Conservation (phyloP, 2,113 vertebrate species). For the Hippolais icterina region DNA sequence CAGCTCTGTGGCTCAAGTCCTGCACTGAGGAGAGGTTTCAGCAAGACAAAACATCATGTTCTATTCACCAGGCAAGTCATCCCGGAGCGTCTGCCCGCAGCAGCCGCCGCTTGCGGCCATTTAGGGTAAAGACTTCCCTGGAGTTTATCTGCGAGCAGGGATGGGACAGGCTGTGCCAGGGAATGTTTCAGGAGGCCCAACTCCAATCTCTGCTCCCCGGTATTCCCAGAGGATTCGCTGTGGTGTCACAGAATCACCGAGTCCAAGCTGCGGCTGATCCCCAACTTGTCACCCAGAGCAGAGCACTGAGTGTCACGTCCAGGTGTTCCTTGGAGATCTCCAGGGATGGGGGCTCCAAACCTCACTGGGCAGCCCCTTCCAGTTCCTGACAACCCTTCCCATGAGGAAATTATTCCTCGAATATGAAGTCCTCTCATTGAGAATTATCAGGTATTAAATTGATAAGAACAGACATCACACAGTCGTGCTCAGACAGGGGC, state of each 20-base stretch:
- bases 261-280: rapidly evolving
- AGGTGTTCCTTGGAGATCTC: neutral
- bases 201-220: neutral
- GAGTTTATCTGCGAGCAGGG: neutral
- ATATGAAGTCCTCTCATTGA: rapidly evolving
- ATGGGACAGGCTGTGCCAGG: neutral
- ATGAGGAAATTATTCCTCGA: neutral
- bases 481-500: neutral
- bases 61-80: neutral
- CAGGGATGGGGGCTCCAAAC: neutral
- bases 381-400: neutral
- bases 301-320: neutral
- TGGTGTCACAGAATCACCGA: neutral
- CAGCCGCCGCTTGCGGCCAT: neutral
- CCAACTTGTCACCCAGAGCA: neutral
- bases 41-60: conserved; percentile 6
- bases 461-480: neutral
- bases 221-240: neutral
- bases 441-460: neutral
- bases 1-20: conserved; percentile 3
- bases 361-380: neutral
- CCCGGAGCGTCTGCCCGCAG: neutral
- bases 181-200: neutral
- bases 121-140: neutral
- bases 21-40: neutral